These are phyloP conservation scores for Nebria brevicollis DNA, from an alignment of 2,888 invertebrate genomes.

Conservation along the genomic window DNA sequence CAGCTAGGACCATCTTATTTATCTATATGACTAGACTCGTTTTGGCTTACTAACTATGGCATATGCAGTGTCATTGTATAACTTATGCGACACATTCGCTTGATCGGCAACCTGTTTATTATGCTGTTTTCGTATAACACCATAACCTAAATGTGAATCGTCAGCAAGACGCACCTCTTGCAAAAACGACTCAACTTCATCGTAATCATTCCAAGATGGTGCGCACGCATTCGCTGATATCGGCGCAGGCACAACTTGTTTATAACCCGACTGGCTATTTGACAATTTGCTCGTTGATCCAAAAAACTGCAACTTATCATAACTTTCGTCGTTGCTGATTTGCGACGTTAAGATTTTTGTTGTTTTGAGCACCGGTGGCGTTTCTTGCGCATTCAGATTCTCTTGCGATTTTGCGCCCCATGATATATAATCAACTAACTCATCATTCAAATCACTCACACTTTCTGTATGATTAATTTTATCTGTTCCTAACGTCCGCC, in stretches of 20 bases:
- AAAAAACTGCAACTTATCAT: slow-evolving; percentile 84
- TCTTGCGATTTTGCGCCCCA: slow-evolving; percentile 61
- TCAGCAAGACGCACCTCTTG: slow-evolving; percentile 79
- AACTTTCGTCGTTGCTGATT: slow-evolving; percentile 68
- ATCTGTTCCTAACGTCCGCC: slow-evolving; percentile 82
- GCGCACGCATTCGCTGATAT: slow-evolving; percentile 52
- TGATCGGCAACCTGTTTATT: slow-evolving; percentile 63
- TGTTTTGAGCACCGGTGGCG: slow-evolving; percentile 51
- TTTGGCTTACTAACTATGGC: slow-evolving; percentile 87
- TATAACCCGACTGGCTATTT: slow-evolving; percentile 74
- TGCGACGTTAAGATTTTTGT: slow-evolving; percentile 64
- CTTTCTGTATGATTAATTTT: slow-evolving; percentile 78
- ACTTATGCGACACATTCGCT: slow-evolving; percentile 72
- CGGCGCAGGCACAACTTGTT: slow-evolving; percentile 71
- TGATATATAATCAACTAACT: slow-evolving; percentile 61
- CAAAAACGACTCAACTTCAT: slow-evolving; percentile 73
- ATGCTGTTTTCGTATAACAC: slow-evolving; percentile 75
- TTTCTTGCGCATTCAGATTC: slow-evolving; percentile 63
- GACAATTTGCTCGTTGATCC: slow-evolving; percentile 77
- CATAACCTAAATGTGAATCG: slow-evolving; percentile 84
- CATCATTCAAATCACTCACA: slow-evolving; percentile 58
- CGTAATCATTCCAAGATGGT: slow-evolving; percentile 76
- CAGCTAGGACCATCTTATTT: slow-evolving; percentile 35
- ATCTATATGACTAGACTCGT: slow-evolving; percentile 71
- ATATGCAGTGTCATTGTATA: slow-evolving; percentile 81